Conservation (phyloP, 2,888 invertebrate genomes). For the Tinea trinotella region DNA sequence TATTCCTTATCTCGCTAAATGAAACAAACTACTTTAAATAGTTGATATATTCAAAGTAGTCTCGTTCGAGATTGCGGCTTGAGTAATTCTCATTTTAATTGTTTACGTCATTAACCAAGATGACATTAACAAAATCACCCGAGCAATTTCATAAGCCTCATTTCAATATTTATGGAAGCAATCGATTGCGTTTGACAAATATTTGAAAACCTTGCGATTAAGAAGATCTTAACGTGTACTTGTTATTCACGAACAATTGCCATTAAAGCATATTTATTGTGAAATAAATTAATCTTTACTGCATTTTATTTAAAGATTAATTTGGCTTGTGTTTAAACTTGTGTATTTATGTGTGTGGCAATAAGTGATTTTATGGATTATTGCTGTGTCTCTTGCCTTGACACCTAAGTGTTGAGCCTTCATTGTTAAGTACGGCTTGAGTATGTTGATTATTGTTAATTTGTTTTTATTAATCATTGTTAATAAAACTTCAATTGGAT, state of each 20-base stretch:
- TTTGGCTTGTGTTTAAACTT: background rate
- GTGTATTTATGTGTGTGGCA: background rate
- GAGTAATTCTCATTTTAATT: too few species aligned
- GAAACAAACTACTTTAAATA: too few species aligned
- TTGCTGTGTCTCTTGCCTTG: background rate
- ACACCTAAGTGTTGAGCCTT: constrained; percentile 9
- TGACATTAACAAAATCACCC: background rate
- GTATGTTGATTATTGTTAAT: constrained; percentile 1
- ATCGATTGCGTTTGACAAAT: constrained; percentile 1
- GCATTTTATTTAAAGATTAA: background rate
- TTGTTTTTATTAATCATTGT: constrained; percentile 1
- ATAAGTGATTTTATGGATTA: background rate
- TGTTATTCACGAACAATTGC: background rate
- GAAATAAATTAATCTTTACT: background rate
- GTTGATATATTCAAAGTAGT: too few species aligned
- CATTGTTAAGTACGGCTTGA: background rate
- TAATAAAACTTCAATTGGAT: background rate
- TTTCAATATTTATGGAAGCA: background rate
- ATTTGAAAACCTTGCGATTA: constrained; percentile 3
- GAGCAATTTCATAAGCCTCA: background rate
- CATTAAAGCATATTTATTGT: background rate
- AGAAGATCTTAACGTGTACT: constrained; percentile 4
- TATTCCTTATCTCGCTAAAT: too few species aligned
- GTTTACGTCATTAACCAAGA: background rate
- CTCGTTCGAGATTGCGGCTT: too few species aligned